Evolutionary conservation across 2,888 invertebrate genomes (phyloP), one percentile per base, ranked within the genome.

Genomic region (Tipula confusa): DNA sequence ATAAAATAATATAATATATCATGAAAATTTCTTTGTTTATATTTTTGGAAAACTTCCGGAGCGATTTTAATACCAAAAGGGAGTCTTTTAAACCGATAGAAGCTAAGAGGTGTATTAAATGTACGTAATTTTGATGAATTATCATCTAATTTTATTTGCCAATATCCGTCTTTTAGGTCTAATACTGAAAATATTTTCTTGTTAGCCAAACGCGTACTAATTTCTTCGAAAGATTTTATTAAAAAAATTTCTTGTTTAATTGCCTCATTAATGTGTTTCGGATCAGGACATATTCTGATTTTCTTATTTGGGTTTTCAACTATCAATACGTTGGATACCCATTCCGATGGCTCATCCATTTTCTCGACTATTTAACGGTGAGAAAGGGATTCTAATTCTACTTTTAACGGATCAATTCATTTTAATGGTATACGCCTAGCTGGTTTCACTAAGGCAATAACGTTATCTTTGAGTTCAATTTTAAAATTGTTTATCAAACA

Each of bases 201-300:
- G n/a, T n/a, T n/a, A n/a, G n/a, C n/a, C n/a, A n/a, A n/a, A n/a
- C n/a, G n/a, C n/a, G 82, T 24, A 33, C 43, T 84, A 15, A 84
- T 48, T 82, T 85, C 85, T 82, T 85, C 84, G 80, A 85, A 83
- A 79, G 83, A 84, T 24, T 84, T 84, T 84, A 85, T 85, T 36
- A 83, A 36, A 83, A 83, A 83, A n/a, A n/a, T n/a, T n/a, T n/a
- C n/a, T n/a, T n/a, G n/a, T n/a, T n/a, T n/a, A n/a, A n/a, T n/a
- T n/a, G 43, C 83, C 84, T 31, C 83, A 83, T 80, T 36, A 84
- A 48, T 48, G 13, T n/a, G 13, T 48, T 48, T 48, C 3, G 48
- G 15, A 48, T 48, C 48, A 48, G 9, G 80, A 84, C 84, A 85
- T 4, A 85, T 31, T 82, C n/a, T n/a, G n/a, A n/a, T n/a, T n/a